Conservation (phyloP, 2,797 vertebrate genomes). For the Strix occidentalis region DNA sequence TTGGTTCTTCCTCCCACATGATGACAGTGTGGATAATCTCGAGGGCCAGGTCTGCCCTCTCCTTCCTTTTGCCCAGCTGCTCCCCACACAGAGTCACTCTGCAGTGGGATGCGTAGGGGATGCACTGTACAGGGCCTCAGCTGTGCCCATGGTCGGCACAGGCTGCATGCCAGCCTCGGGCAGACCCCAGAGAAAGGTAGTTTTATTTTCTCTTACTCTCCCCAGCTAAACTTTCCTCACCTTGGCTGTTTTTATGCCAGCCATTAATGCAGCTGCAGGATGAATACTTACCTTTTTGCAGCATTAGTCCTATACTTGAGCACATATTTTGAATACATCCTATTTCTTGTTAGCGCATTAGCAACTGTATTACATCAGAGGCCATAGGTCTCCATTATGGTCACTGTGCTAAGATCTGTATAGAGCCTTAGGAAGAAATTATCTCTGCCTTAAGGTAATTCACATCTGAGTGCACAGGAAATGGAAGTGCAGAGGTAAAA, state of each 20-base stretch:
- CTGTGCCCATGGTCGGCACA: accelerated
- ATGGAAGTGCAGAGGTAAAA: neutral
- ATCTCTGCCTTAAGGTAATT: neutral
- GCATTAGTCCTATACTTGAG: neutral
- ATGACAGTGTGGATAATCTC: neutral
- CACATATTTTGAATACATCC: neutral
- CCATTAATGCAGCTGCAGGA: neutral
- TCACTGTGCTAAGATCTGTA: neutral
- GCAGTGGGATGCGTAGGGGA: neutral
- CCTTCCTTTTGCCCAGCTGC: neutral
- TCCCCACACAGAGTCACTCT: neutral
- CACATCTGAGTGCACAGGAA: neutral
- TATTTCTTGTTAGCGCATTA: neutral
- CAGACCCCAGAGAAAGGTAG: neutral
- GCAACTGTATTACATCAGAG: neutral
- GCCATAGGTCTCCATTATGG: neutral
- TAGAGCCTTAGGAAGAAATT: neutral
- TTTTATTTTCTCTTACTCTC: neutral
- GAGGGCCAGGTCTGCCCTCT: neutral
- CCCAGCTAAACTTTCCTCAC: neutral
- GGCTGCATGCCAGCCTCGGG: neutral
- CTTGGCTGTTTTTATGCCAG: neutral
- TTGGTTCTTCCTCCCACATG: neutral
- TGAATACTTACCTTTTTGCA: neutral
- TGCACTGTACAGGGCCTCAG: neutral